Evolutionary conservation across 2,888 invertebrate species (phyloP), one percentile per base, ranked within the genome.

Genomic region (Luperina nickerlii): DNA sequence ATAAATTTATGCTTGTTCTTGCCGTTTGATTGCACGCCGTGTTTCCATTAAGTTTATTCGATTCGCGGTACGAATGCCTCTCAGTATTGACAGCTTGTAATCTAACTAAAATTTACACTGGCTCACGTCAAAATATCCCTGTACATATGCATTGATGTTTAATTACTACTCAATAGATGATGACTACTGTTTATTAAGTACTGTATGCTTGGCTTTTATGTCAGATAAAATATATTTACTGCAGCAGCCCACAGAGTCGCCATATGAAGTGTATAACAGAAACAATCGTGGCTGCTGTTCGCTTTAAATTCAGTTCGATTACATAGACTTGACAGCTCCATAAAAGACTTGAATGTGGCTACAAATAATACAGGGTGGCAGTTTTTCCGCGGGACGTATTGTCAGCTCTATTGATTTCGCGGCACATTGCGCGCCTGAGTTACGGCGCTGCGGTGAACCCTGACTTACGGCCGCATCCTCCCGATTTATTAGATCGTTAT

Each of bases 1-100:
- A 97, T 97, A 97, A 97, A 96, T 96, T 96, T 95, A 96, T 96
- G 95, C 97, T 97, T 95, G 96, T 96, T 96, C 96, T 96, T 96
- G 93, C 94, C 93, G 94, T 96, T 96, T 96, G 95, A 96, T 96
- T 96, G 95, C 94, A 90, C 92, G 94, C 93, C 94, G 93, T 91
- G 93, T 94, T 94, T 94, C 93, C 94, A 96, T 96, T 95, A 95
- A 94, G 91, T 93, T 93, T 94, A 94, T 95, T 94, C 94, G 95
- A 94, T 93, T 94, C 93, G 93, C 93, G 90, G 91, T 91, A 90
- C 85, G 88, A 93, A 92, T 90, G 93, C 87, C 92, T 88, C 87
- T 89, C 89, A 87, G 92, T 94, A 95, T 94, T 94, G 95, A 94
- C 95, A 94, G 92, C 92, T 92, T 92, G 93, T 94, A 94, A 94